Percentiles rank a stretch among this genome's conserved stretches.
phyloP scores from a whole-genome alignment of 2,888 invertebrate species.

The Drosophila setosimentum region DNA sequence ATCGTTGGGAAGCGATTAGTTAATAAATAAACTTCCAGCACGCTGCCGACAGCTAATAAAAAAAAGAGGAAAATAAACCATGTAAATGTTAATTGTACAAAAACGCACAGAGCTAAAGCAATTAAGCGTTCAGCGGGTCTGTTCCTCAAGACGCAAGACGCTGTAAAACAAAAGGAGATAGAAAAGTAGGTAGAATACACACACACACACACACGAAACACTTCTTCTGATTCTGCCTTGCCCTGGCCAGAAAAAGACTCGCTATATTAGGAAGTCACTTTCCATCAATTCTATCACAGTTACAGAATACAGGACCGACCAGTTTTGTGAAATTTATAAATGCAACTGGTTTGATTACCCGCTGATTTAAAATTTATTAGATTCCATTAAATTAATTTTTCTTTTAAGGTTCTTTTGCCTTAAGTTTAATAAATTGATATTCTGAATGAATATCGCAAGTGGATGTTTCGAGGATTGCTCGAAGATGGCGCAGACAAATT shows the following conservation, averaged over 20 bases:
- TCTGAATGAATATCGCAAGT: neutral
- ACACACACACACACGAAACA: too few species aligned
- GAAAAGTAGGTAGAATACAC: too few species aligned
- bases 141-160: slow-evolving; percentile 15
- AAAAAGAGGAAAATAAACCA: slow-evolving; percentile 36
- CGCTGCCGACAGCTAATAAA: slow-evolving; percentile 35
- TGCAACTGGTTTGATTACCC: neutral
- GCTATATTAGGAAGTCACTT: neutral
- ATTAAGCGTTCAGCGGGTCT: slow-evolving; percentile 26
- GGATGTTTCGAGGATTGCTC: neutral
- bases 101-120: slow-evolving; percentile 12
- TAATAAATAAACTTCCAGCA: slow-evolving; percentile 58
- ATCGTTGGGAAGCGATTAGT: slow-evolving; percentile 41
- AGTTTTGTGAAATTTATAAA: neutral
- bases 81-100: slow-evolving; percentile 56
- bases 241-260: neutral
- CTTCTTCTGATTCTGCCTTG: neutral
- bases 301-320: neutral
- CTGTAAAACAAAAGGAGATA: too few species aligned
- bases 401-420: neutral
- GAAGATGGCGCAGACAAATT: neutral
- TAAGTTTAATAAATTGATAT: neutral
- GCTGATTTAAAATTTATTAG: neutral
- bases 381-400: neutral
- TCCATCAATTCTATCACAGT: neutral